Evolutionary conservation across 2,888 invertebrate species (phyloP), one percentile per base, ranked within the genome.

Genomic region (Glaucopsyche alexis): DNA sequence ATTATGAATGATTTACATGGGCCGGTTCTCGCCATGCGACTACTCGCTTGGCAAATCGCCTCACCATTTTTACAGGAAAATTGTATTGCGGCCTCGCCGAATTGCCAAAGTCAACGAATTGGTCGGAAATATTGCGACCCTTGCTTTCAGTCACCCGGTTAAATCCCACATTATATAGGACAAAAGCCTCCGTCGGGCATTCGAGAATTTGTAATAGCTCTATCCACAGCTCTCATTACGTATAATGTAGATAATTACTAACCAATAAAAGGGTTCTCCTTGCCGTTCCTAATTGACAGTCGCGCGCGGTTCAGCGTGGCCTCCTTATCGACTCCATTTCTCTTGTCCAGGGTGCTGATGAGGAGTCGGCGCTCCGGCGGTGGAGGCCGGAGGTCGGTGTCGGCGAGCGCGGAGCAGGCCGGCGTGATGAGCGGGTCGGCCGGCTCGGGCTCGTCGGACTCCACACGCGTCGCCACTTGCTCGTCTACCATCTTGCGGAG

Each of bases 401-500:
- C 89, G 0, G 87, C 88, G 71, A 90, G 87, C 13, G 87, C 88
- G 9, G 93, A 92, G 77, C 86, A 93, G 74, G 93, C 93, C 3
- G 93, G 93, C n/a, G 93, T 93, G 83, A 93, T 93, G 78, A 93
- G 91, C 2, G 93, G 93, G 78, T 93, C 93, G 7, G 93, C 93
- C 7, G 93, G 90, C 79, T 93, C 92, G 0, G 93, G 90, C 79
- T 91, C 90, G 74, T 92, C 91, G 7, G 84, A 85, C 74, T 96
- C 95, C 78, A 95, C 94, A 78, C 95, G 93, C 71, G 95, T 90
- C 60, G 60, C 29, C 60, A 95, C 95, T 93, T 97, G 97, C 94
- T 97, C 97, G 93, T 97, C 97, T 85, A 97, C 97, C 97, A 97
- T 97, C 93, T 96, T 96, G 93, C 96, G 95, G 87, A 96, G 95